These are phyloP conservation scores for Trichomycterus rosablanca DNA, from an alignment of 2,113 vertebrate genomes.

Conservation along the genomic window DNA sequence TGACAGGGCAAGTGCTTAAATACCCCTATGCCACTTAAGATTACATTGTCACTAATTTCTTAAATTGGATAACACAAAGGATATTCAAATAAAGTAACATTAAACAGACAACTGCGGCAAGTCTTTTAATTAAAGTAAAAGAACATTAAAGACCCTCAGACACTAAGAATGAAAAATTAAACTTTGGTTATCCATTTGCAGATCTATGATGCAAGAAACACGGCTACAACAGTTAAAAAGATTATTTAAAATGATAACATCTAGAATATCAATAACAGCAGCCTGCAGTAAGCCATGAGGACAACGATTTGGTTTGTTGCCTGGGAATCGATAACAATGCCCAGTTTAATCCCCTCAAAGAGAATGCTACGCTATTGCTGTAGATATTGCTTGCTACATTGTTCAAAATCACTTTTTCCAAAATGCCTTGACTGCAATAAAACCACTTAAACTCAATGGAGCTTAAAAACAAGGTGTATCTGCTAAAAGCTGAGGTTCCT, in stretches of 20 bases:
- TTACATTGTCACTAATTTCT: too few species aligned
- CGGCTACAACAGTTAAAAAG: conserved; percentile 37
- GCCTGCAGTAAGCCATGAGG: neutral
- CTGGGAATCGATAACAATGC: conserved; percentile 31
- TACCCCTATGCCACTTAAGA: too few species aligned
- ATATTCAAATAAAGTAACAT: too few species aligned
- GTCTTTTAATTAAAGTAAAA: too few species aligned
- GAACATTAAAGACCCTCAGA: too few species aligned
- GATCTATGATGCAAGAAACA: conserved; percentile 32
- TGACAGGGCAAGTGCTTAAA: too few species aligned
- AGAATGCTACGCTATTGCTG: conserved; percentile 45
- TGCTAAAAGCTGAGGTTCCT: too few species aligned
- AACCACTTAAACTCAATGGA: conserved; percentile 1
- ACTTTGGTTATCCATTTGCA: conserved; percentile 48
- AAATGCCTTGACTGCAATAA: neutral
- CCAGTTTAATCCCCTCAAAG: conserved; percentile 29
- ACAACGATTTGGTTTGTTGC: conserved; percentile 36
- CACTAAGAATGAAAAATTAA: neutral
- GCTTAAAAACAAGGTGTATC: conserved; percentile 28
- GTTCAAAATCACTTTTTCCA: conserved; percentile 8
- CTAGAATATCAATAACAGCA: too few species aligned
- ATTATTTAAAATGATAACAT: too few species aligned
- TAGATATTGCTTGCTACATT: conserved; percentile 54
- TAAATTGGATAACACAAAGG: too few species aligned
- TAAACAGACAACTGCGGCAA: too few species aligned